Conservation (phyloP, 1,140 invertebrate species). For the Drosophila sucinea region DNA sequence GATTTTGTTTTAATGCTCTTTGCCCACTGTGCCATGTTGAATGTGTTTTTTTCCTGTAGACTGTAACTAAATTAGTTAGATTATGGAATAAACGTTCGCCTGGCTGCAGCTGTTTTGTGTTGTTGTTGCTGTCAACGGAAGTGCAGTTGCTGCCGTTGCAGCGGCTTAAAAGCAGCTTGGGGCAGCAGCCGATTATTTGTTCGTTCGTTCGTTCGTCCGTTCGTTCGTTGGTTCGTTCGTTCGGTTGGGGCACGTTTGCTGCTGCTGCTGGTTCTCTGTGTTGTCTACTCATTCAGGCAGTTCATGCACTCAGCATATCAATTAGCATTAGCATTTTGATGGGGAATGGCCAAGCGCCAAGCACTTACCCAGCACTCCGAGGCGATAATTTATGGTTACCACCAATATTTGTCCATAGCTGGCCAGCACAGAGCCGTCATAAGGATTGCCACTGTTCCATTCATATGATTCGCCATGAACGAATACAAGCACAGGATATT, state of each 20-base stretch:
- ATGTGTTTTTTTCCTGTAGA: conserved; percentile 18
- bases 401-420: conserved; percentile 97
- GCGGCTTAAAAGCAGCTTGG: conserved; percentile 41
- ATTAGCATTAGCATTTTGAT: conserved; percentile 68
- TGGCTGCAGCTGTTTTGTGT: conserved; percentile 30
- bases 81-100: conserved; percentile 61
- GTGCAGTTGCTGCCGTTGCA: conserved; percentile 46
- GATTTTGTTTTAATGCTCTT: neutral
- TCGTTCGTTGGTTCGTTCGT: no score
- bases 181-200: conserved; percentile 3
- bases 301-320: conserved; percentile 67
- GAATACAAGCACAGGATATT: conserved; percentile 95
- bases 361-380: conserved; percentile 96
- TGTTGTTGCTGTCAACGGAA: conserved; percentile 43
- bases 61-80: conserved; percentile 66
- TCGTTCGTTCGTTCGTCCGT: conserved; percentile 4
- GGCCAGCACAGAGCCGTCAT: conserved; percentile 96
- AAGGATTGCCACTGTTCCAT: conserved; percentile 98
- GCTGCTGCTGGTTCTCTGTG: neutral
- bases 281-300: conserved; percentile 6
- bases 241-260: no score
- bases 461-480: conserved; percentile 98
- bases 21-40: conserved; percentile 22
- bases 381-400: conserved; percentile 98
- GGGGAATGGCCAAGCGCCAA: conserved; percentile 29